Base-by-base conservation (phyloP, 2,113 vertebrate species). In the Apus apus region DNA sequence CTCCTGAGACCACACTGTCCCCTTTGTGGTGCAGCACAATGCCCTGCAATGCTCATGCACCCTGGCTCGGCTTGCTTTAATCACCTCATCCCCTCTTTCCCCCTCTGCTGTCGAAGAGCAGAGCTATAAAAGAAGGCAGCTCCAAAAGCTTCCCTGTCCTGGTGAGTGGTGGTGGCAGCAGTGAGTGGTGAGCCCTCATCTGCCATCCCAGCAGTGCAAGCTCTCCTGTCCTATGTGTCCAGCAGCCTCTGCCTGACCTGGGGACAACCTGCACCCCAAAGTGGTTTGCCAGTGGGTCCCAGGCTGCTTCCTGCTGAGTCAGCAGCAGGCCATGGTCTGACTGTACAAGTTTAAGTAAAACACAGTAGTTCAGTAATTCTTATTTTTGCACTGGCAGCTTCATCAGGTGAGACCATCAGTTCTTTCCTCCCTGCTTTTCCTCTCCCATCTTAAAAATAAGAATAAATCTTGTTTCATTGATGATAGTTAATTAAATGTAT, bases 41-140 rank as follows among this genome's bases (percentile, higher is more conserved):
- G 20, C 18, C 30, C 40, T 57, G 25, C 1, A 4, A 22, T 25
- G 22, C 25, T 46, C 6, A 3, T 2, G 8, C 2, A 13, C 11
- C 7, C 18, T 32, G 10, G 9, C 36, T 64, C 48, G 27, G 12
- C 29, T 57, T 71, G 1, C 16, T 54, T 20, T 72, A 46, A 23
- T 2, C 4, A 14, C n/a, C 13, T 79, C 13, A 11, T 43, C 22
- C 67, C 50, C 1, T 1, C 32, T 73, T 58, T n/a, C 19, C 78
- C 40, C 64, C 27, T 56, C 54, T 56, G 40, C 48, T 54, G 48
- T 30, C 1, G 1, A 32, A 86, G 53, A 77, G 8, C 29, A 50
- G 20, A 56, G 15, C 66, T 40, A 14, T 4, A 25, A 61, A 53
- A 21, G 8, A 51, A 53, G 70, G 32, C 11, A 13, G 17, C n/a